Percentiles rank a stretch among this genome's conserved stretches.
Evolutionary conservation across 2,888 invertebrate species (phyloP).

Genomic region (Ornithoptera alexandrae): DNA sequence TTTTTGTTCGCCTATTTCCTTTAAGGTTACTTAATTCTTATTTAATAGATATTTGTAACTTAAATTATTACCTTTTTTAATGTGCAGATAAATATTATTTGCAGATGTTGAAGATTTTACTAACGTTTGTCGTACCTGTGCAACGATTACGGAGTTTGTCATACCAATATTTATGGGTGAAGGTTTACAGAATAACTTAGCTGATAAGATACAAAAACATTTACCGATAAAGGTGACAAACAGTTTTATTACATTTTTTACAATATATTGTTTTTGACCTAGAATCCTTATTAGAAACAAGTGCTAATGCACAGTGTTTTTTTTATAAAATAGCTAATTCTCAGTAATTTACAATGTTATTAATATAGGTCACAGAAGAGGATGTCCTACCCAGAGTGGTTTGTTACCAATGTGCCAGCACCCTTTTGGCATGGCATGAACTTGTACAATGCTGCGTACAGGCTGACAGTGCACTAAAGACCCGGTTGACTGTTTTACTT

Average conservation of each 20-base stretch:
- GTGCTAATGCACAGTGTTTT: not conserved
- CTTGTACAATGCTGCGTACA: constrained; percentile 76
- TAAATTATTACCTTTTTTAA: no score
- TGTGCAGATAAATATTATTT: constrained; percentile 26
- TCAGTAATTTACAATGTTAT: not conserved
- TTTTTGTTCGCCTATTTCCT: not conserved
- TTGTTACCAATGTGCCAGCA: constrained; percentile 83
- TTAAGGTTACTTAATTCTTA: no score
- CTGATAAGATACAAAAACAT: constrained; percentile 82
- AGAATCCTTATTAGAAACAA: not conserved
- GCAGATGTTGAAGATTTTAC: constrained; percentile 50
- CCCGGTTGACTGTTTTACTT: constrained; percentile 29
- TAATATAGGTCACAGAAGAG: constrained; percentile 61
- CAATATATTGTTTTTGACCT: not conserved
- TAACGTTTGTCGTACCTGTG: constrained; percentile 79
- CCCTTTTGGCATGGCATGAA: constrained; percentile 83
- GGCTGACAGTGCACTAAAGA: constrained; percentile 71
- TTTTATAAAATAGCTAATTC: not conserved
- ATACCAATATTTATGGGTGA: constrained; percentile 83
- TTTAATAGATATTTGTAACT: no score
- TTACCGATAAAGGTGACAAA: constrained; percentile 80
- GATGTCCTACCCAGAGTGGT: constrained; percentile 81
- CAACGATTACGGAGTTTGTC: constrained; percentile 69
- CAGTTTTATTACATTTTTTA: not conserved
- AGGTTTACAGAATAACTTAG: constrained; percentile 79